These are phyloP conservation scores for Tetropium fuscum DNA, from an alignment of 2,888 invertebrate species.

Conservation along the genomic window DNA sequence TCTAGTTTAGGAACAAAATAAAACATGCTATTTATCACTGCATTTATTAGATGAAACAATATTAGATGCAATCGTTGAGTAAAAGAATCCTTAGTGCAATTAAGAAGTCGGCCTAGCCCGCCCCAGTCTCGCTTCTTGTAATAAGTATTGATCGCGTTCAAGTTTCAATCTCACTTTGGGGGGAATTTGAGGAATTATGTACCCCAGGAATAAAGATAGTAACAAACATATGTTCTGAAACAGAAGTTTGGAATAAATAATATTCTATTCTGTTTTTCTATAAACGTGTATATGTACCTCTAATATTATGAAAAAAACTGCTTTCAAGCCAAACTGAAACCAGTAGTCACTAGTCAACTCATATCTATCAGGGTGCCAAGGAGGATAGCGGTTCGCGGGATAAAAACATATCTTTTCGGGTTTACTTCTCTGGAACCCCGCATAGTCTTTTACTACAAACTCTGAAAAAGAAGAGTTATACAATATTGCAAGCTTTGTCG, in stretches of 20 bases:
- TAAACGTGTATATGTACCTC: conserved; percentile 65
- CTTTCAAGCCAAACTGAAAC: conserved; percentile 69
- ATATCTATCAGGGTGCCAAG: conserved; percentile 55
- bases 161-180: conserved; percentile 29
- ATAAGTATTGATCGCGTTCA: conserved; percentile 23
- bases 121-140: conserved; percentile 29
- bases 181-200: conserved; percentile 27
- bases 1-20: too few relatives aligned
- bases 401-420: conserved; percentile 57
- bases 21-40: too few relatives aligned
- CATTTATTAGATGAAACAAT: too few relatives aligned
- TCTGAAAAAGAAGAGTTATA: conserved; percentile 25
- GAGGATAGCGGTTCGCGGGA: conserved; percentile 59
- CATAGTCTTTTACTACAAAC: conserved; percentile 34
- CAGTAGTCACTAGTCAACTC: conserved; percentile 67
- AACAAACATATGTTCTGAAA: conserved; percentile 29
- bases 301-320: conserved; percentile 72
- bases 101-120: background rate
- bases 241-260: background rate
- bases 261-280: background rate
- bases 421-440: background rate
- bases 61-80: too few relatives aligned
- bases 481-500: too few relatives aligned
- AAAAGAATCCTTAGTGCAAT: too few relatives aligned
- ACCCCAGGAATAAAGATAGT: conserved; percentile 22